Evolutionary conservation across 2,797 vertebrate genomes (phyloP).

Genomic region (Sternarchorhynchus goeldii): DNA sequence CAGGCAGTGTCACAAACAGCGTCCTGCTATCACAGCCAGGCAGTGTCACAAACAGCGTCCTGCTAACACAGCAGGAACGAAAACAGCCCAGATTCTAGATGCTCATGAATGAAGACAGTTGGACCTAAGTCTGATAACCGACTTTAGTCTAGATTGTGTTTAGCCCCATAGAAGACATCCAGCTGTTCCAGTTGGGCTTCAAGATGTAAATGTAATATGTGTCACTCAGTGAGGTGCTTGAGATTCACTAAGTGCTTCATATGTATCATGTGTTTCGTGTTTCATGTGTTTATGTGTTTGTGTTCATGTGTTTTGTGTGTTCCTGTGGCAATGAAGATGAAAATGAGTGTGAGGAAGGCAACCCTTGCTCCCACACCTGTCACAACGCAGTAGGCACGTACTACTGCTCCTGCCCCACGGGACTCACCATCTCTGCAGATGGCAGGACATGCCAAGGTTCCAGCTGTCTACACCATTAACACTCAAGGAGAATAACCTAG

Average conservation of each 20-base stretch:
- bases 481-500: not conserved
- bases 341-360: slow-evolving; percentile 85
- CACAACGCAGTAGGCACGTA: slow-evolving; percentile 91
- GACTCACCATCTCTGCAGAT: slow-evolving; percentile 90
- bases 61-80: not conserved
- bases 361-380: slow-evolving; percentile 90
- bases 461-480: not conserved
- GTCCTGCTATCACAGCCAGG: not conserved
- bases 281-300: slow-evolving; percentile 7
- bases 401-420: slow-evolving; percentile 91
- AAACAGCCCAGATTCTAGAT: not conserved
- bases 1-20: no score
- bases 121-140: no score
- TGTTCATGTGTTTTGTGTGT: not conserved
- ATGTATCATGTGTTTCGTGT: not conserved
- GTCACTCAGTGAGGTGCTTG: not conserved
- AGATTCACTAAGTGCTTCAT: not conserved
- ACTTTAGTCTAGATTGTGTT: not conserved
- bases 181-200: not conserved
- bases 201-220: not conserved
- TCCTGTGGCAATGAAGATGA: slow-evolving; percentile 78
- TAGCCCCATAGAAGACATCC: not conserved
- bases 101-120: no score
- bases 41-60: no score
- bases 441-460: slow-evolving; percentile 93